Percentiles rank a stretch among this genome's conserved stretches.
phyloP scores from a whole-genome alignment of 2,113 vertebrate species.

The Campylomormyrus numenius region DNA sequence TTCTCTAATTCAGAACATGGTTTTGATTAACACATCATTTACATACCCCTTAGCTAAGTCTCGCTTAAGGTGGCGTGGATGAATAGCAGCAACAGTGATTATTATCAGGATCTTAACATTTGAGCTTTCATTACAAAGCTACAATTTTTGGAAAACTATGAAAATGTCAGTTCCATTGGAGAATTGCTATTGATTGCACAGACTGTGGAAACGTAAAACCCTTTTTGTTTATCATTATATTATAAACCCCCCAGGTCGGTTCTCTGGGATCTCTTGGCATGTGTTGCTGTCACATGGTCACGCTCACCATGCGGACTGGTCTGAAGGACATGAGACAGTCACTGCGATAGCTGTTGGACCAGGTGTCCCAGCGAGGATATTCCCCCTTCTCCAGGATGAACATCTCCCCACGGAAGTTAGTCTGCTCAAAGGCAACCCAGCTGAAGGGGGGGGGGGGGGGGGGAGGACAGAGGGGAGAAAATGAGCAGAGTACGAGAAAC shows the following conservation, averaged over 20 bases:
- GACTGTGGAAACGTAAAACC: not conserved
- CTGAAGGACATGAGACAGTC: constrained; percentile 89
- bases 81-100: not conserved
- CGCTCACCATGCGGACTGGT: constrained; percentile 79
- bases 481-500: no score
- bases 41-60: not conserved
- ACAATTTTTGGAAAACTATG: not conserved
- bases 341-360: constrained; percentile 93
- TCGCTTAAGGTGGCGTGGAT: not conserved
- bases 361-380: constrained; percentile 95
- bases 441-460: constrained; percentile 56
- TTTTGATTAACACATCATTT: not conserved
- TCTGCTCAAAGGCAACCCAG: constrained; percentile 90
- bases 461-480: no score
- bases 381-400: constrained; percentile 94
- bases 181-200: not conserved
- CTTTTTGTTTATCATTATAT: not conserved
- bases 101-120: not conserved
- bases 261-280: not conserved
- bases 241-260: not conserved
- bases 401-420: constrained; percentile 92
- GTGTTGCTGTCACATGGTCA: not conserved
- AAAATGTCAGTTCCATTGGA: not conserved
- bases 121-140: not conserved
- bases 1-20: not conserved